A percentile compares a stretch with the other conserved stretches of the same genome.
phyloP scores from a whole-genome alignment of 1,140 invertebrate species.

The Neoseiulus cucumeris region DNA sequence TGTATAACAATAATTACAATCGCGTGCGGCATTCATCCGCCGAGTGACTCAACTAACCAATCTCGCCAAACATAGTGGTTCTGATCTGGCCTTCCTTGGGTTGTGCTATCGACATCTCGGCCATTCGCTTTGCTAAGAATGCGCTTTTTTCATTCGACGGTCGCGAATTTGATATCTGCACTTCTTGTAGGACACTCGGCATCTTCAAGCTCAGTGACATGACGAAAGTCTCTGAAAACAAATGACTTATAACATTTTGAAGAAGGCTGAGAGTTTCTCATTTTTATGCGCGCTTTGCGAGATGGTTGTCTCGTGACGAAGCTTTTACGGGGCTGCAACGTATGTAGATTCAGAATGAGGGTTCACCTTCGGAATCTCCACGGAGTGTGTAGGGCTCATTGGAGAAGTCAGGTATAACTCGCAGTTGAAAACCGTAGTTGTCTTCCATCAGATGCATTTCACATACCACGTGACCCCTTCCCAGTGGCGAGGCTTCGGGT shows the following conservation, averaged over 20 bases:
- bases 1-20: not conserved
- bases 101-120: not conserved
- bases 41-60: not conserved
- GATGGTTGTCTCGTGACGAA: not conserved
- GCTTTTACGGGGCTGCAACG: not conserved
- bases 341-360: not conserved
- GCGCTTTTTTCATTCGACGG: not conserved
- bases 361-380: not conserved
- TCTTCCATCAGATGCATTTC: not conserved
- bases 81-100: constrained; percentile 1
- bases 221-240: not conserved
- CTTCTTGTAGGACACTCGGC: not conserved
- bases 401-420: not conserved
- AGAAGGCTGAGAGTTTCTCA: not conserved
- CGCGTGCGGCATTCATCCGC: not conserved
- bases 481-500: not conserved
- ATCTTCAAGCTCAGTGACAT: not conserved
- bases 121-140: not conserved
- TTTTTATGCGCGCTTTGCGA: not conserved
- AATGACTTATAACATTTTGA: not conserved
- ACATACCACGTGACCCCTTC: not conserved
- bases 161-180: not conserved
- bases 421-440: not conserved
- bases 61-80: not conserved
- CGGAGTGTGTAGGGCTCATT: not conserved